These are phyloP conservation scores for Thaumetopoea pityocampa DNA, from an alignment of 1,140 invertebrate genomes.

Conservation along the genomic window DNA sequence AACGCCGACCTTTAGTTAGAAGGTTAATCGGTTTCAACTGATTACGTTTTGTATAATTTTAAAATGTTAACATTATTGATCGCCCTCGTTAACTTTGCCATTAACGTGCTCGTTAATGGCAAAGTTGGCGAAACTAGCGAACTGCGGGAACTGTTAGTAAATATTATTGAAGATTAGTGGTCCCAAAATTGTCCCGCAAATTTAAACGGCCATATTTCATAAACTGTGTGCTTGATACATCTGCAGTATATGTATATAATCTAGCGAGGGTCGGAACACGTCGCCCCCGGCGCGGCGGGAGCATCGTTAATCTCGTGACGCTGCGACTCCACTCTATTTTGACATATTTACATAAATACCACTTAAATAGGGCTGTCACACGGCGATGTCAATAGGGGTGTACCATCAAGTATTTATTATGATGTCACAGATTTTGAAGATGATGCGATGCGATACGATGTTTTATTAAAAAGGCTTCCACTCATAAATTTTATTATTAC, in stretches of 20 bases:
- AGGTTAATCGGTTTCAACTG: too few species aligned
- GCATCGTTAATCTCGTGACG: constrained; percentile 29
- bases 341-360: constrained; percentile 27
- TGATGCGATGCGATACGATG: too few species aligned
- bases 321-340: constrained; percentile 18
- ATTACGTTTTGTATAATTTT: too few species aligned
- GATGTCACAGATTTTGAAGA: background rate
- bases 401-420: constrained; percentile 4
- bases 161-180: background rate
- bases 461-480: too few species aligned
- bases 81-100: too few species aligned
- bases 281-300: constrained; percentile 18
- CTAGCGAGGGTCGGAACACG: constrained; percentile 8
- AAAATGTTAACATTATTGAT: too few species aligned
- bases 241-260: constrained; percentile 4
- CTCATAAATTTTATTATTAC: too few species aligned
- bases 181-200: too few species aligned
- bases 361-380: constrained; percentile 17
- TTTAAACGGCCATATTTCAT: constrained; percentile 5
- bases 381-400: constrained; percentile 6
- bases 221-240: constrained; percentile 10
- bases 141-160: background rate
- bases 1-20: too few species aligned
- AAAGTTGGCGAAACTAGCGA: too few species aligned
- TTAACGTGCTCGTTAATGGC: too few species aligned